phyloP scores from a whole-genome alignment of 2,797 vertebrate species.

The Malurus splendens region DNA sequence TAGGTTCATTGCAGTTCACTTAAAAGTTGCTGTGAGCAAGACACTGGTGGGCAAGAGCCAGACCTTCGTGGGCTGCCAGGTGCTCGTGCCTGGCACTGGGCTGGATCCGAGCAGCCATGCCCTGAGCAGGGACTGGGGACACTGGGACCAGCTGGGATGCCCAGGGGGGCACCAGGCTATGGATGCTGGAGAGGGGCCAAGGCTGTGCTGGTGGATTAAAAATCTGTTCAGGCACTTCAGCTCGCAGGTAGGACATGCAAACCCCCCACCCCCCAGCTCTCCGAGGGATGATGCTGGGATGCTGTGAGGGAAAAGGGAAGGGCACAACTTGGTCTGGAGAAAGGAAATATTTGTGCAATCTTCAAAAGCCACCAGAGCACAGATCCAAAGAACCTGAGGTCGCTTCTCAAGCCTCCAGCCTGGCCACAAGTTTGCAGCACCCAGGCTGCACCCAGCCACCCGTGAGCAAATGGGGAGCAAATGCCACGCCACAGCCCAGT shows the following conservation, averaged over 20 bases:
- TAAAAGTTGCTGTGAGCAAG: constrained; percentile 25
- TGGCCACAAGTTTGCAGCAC: background rate
- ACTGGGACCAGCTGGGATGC: background rate
- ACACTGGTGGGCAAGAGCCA: background rate
- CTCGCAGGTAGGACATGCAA: background rate
- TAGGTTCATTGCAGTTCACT: constrained; percentile 57
- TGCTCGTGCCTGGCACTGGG: accelerated
- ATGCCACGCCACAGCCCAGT: accelerated
- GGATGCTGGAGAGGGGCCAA: background rate
- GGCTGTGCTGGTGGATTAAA: background rate
- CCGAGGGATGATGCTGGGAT: background rate
- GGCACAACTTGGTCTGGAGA: background rate
- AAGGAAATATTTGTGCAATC: background rate
- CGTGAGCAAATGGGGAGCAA: accelerated
- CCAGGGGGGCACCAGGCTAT: background rate
- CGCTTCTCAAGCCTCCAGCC: background rate
- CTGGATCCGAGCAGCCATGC: background rate
- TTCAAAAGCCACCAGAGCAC: background rate
- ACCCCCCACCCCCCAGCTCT: accelerated
- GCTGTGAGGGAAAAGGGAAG: background rate
- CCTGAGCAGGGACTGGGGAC: background rate
- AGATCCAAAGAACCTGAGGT: background rate
- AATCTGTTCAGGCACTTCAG: background rate
- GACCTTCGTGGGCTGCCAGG: background rate
- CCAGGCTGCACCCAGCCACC: background rate